These are phyloP conservation scores for Cryptus viduatorius DNA, from an alignment of 2,888 invertebrate genomes.

Conservation along the genomic window DNA sequence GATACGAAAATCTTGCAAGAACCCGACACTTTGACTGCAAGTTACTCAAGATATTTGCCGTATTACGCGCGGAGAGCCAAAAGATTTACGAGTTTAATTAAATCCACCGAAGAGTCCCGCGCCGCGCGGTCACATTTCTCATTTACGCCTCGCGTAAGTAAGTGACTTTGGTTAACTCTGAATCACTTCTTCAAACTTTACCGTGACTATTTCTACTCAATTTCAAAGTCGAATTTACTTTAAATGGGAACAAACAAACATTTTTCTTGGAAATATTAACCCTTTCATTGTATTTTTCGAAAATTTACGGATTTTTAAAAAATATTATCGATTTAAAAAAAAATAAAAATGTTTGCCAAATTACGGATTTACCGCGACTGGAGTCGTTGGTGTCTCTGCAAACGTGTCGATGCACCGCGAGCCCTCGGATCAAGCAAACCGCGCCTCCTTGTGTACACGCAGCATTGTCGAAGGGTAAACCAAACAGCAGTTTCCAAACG, in stretches of 20 bases:
- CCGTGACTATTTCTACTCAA: background rate
- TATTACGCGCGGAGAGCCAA: conserved; percentile 60
- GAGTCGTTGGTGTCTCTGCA: no score
- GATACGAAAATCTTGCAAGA: background rate
- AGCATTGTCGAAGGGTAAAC: conserved; percentile 3
- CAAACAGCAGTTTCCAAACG: conserved; percentile 38
- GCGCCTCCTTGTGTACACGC: background rate
- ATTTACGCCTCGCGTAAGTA: conserved; percentile 70
- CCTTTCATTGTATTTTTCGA: background rate
- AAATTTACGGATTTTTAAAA: background rate
- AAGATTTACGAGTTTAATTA: conserved; percentile 84
- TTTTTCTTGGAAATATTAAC: background rate
- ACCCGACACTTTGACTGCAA: background rate
- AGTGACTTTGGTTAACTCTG: background rate
- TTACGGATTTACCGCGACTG: no score
- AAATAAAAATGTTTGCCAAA: no score
- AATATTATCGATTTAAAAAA: background rate
- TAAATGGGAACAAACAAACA: background rate
- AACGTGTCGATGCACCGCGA: background rate
- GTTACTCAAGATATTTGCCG: background rate
- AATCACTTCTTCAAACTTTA: conserved; percentile 6
- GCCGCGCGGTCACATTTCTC: conserved; percentile 80
- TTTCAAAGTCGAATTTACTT: no score
- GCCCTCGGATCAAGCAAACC: background rate
- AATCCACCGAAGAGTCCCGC: conserved; percentile 74